These are phyloP conservation scores for Trachemys scripta DNA, from an alignment of 2,113 vertebrate species.

Conservation along the genomic window DNA sequence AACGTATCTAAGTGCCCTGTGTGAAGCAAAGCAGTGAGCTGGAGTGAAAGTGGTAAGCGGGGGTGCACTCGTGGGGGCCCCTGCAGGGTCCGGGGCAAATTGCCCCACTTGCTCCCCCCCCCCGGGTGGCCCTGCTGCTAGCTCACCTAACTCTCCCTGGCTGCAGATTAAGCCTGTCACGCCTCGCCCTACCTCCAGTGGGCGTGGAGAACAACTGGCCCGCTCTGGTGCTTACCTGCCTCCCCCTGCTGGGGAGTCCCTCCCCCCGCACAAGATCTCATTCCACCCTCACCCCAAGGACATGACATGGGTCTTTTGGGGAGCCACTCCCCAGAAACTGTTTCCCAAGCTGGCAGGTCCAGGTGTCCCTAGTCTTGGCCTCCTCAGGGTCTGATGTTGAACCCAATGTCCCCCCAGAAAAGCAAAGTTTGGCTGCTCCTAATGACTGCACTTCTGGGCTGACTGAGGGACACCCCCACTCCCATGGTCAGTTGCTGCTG, in stretches of 20 bases:
- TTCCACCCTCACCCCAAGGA: not conserved
- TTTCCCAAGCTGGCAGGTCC: too few species aligned
- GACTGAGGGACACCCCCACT: not conserved
- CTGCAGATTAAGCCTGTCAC: too few species aligned
- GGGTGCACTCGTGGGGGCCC: too few species aligned
- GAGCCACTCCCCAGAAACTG: not conserved
- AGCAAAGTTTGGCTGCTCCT: not conserved
- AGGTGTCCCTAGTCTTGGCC: too few species aligned
- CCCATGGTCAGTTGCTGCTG: not conserved
- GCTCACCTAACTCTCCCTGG: too few species aligned
- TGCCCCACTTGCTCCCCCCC: too few species aligned
- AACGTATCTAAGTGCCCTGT: too few species aligned
- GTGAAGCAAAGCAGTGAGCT: not conserved
- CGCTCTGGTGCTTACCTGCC: not conserved
- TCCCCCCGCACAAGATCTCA: not conserved
- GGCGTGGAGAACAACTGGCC: not conserved
- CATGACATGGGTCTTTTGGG: not conserved
- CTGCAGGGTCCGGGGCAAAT: too few species aligned
- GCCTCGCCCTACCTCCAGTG: too few species aligned
- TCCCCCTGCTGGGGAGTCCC: not conserved
- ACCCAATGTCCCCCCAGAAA: not conserved
- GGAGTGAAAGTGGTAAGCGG: not conserved
- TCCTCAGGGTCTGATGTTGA: not conserved
- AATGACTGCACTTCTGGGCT: not conserved
- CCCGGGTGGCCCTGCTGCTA: too few species aligned